These are phyloP conservation scores for Ceyx margarethae DNA, from an alignment of 2,113 vertebrate genomes.

Conservation along the genomic window DNA sequence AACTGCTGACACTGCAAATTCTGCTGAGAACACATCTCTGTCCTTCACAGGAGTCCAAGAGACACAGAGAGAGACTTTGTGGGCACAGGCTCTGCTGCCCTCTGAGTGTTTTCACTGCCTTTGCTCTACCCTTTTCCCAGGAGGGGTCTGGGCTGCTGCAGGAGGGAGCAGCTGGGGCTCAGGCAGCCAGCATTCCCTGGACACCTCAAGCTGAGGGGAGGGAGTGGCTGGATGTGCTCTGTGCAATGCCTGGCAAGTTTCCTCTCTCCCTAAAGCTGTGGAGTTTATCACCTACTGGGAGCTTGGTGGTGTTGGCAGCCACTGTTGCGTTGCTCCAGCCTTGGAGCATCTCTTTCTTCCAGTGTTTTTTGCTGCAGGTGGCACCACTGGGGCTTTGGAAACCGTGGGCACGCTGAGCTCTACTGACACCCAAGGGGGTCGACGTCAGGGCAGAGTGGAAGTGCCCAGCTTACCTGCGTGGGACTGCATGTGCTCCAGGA, in stretches of 20 bases:
- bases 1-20: background rate
- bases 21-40: background rate
- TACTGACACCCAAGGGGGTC: background rate
- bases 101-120: fast-evolving
- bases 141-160: background rate
- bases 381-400: conserved; percentile 25
- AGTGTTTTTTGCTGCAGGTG: background rate
- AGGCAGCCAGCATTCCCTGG: background rate
- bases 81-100: conserved; percentile 26
- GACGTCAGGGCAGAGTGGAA: background rate
- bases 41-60: background rate
- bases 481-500: conserved; percentile 99
- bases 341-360: background rate
- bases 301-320: background rate
- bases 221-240: background rate
- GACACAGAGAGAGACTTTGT: background rate
- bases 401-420: conserved; percentile 4
- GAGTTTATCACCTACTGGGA: background rate
- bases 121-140: background rate
- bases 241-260: background rate
- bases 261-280: background rate
- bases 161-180: background rate
- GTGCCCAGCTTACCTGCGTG: conserved; percentile 87
- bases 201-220: background rate
- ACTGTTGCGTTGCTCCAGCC: background rate